Base-by-base conservation (phyloP, 1,140 invertebrate species). In the Lepidurus packardi region DNA sequence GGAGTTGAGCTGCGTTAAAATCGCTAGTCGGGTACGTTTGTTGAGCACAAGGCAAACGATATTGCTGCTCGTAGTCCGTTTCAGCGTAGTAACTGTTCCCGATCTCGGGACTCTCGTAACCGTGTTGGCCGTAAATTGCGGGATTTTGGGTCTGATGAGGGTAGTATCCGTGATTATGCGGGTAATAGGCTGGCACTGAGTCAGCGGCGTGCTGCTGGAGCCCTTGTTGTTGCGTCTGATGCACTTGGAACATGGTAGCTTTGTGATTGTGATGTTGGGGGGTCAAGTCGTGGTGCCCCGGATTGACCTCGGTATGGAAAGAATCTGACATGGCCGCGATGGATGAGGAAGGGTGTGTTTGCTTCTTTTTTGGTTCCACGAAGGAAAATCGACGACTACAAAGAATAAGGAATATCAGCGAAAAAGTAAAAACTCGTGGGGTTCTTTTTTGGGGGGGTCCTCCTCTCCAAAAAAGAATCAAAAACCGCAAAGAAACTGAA, bases 221-320 rank as follows among this genome's bases (percentile, higher is more conserved):
- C 53, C 53, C 53, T 13, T 65, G 53, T n/a, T 65, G 53, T 65
- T 65, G 53, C 53, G 53, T 65, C 53, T 65, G 53, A 65, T 65
- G 53, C 53, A 65, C 53, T 65, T 65, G 53, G 53, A 65, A 65
- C 53, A 65, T 65, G 53, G 53, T 65, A 65, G 53, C 53, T 65
- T 65, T 65, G 53, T 65, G 53, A 65, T 21, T 65, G 53, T 13
- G 13, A 21, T 13, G 53, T 65, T 65, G 53, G 21, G 53, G 13
- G 53, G 53, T 65, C 53, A 16, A 65, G 53, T 65, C 53, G 21
- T 65, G 53, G 53, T 65, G 53, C 16, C 53, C 53, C 53, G 53
- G 53, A 65, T 65, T 65, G 53, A 65, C 53, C 53, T 65, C 53
- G 21, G 53, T 16, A 65, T 65, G 53, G 53, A 65, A 65, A 21